phyloP scores from a whole-genome alignment of 1,140 invertebrate species.

The Drosophila suzukii region DNA sequence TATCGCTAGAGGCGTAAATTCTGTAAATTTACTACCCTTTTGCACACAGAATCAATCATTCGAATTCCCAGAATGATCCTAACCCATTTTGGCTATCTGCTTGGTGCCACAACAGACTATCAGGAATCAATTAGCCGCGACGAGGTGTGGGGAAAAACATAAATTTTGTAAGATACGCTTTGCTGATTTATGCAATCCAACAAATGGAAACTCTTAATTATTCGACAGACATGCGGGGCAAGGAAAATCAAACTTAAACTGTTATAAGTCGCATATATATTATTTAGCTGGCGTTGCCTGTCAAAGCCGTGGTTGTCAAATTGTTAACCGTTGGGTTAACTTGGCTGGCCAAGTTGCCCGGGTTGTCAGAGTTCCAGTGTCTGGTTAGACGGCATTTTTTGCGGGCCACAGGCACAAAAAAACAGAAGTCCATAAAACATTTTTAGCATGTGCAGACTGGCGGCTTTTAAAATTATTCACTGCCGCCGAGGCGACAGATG shows the following conservation, averaged over 20 bases:
- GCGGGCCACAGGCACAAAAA: constrained; percentile 17
- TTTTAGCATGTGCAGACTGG: constrained; percentile 62
- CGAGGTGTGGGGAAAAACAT: not conserved
- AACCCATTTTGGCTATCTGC: constrained; percentile 13
- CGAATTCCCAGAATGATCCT: constrained; percentile 32
- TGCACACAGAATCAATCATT: constrained; percentile 14
- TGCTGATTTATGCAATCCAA: constrained; percentile 43
- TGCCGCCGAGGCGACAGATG: constrained; percentile 33
- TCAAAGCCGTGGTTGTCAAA: constrained; percentile 52
- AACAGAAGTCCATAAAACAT: constrained; percentile 64
- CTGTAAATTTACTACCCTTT: constrained; percentile 13
- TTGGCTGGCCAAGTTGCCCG: constrained; percentile 24
- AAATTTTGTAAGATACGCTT: constrained; percentile 20
- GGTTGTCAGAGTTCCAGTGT: constrained; percentile 42
- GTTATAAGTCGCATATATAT: constrained; percentile 52
- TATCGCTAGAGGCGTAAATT: constrained; percentile 16
- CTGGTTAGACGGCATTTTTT: constrained; percentile 61
- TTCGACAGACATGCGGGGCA: constrained; percentile 8
- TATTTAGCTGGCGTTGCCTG: constrained; percentile 50
- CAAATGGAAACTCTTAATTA: constrained; percentile 52
- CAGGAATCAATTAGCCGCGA: constrained; percentile 37
- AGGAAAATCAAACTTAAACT: constrained; percentile 45
- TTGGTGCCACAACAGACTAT: constrained; percentile 19
- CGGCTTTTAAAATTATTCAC: constrained; percentile 62
- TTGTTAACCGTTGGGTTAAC: constrained; percentile 52